These are phyloP conservation scores for Hypocryptadius cinnamomeus DNA, from an alignment of 2,113 vertebrate genomes.

Conservation along the genomic window DNA sequence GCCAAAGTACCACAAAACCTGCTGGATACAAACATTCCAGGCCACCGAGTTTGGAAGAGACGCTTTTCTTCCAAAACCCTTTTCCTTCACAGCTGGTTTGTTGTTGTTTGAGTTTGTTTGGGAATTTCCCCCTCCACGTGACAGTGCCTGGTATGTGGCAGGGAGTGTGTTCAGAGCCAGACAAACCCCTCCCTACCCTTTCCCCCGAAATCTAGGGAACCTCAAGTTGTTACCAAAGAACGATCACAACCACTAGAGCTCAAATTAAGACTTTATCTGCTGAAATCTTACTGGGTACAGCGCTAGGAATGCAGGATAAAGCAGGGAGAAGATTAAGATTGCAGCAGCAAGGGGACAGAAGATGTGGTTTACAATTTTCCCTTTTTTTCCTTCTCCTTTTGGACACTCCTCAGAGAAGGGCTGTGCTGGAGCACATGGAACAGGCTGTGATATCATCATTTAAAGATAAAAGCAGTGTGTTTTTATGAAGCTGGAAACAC, in stretches of 20 bases:
- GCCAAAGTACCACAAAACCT: neutral
- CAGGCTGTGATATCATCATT: rapidly evolving
- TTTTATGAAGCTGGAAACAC: neutral
- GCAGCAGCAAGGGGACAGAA: too few relatives aligned
- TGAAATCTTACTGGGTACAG: neutral
- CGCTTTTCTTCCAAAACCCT: rapidly evolving
- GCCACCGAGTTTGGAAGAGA: neutral
- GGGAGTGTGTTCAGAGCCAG: neutral
- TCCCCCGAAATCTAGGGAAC: neutral
- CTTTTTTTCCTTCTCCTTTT: neutral
- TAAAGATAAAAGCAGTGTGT: neutral
- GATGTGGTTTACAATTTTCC: rapidly evolving
- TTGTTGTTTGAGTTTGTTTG: neutral
- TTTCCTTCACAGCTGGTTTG: neutral
- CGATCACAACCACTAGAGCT: rapidly evolving
- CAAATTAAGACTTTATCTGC: neutral
- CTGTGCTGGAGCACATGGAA: neutral
- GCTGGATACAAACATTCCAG: neutral
- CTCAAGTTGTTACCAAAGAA: neutral
- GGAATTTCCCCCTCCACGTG: neutral
- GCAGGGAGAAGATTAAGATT: rapidly evolving
- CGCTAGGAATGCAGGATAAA: rapidly evolving
- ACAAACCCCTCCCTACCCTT: neutral
- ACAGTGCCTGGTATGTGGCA: rapidly evolving
- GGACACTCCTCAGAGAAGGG: neutral